Evolutionary conservation across 1,140 invertebrate genomes (phyloP).

Genomic region (Pissodes strobi): DNA sequence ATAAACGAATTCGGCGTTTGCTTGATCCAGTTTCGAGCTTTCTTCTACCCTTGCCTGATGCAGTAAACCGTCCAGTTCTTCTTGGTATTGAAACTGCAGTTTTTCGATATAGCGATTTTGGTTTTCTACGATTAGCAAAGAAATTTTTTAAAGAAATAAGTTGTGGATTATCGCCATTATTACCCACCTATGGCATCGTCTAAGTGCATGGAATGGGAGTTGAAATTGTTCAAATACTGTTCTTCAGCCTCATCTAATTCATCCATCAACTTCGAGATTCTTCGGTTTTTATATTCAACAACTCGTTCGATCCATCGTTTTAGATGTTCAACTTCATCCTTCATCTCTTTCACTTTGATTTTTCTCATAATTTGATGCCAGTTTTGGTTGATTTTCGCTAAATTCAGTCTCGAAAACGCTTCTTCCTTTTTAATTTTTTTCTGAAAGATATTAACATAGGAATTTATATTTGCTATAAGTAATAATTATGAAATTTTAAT

Average conservation of each 20-base stretch:
- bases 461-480: neutral
- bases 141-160: too few species aligned
- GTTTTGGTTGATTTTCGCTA: constrained; percentile 81
- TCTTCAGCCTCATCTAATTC: constrained; percentile 70
- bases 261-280: constrained; percentile 65
- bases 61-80: constrained; percentile 40
- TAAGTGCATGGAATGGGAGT: constrained; percentile 70
- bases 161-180: too few species aligned
- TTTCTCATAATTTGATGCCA: constrained; percentile 76
- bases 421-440: constrained; percentile 81
- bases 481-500: neutral
- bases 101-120: constrained; percentile 45
- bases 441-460: too few species aligned
- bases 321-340: constrained; percentile 67
- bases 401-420: constrained; percentile 74
- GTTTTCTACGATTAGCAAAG: constrained; percentile 36
- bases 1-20: constrained; percentile 34
- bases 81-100: constrained; percentile 43
- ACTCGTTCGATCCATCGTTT: constrained; percentile 64
- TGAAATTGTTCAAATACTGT: constrained; percentile 69
- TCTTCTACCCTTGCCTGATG: constrained; percentile 35
- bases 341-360: constrained; percentile 74
- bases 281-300: constrained; percentile 67
- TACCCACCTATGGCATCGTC: constrained; percentile 68
- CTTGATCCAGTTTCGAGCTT: constrained; percentile 12